Conservation (phyloP, 2,113 vertebrate genomes). For the Stomatorhinus ivindoensis region DNA sequence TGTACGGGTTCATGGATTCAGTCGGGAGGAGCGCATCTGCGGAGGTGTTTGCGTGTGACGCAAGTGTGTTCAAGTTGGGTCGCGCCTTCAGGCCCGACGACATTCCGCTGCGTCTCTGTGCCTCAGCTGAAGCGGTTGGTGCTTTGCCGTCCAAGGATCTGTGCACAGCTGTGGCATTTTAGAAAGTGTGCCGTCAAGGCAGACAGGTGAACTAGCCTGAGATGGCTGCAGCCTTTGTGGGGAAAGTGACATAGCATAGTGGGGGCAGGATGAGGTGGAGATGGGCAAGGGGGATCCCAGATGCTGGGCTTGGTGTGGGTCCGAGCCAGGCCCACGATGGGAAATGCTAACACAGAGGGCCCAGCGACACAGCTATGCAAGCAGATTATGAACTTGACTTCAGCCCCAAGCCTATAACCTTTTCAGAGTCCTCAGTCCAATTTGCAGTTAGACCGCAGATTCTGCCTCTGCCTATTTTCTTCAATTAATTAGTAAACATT, state of each 20-base stretch:
- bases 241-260: background rate
- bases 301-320: background rate
- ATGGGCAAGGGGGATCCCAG: background rate
- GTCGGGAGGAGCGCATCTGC: background rate
- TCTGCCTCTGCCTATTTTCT: background rate
- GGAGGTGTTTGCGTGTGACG: background rate
- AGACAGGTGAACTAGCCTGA: background rate
- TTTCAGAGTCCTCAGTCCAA: background rate
- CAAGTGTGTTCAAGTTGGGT: background rate
- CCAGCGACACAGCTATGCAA: background rate
- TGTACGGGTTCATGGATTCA: conserved; percentile 9
- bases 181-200: background rate
- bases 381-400: background rate
- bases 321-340: background rate
- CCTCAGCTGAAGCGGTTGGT: background rate
- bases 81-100: background rate
- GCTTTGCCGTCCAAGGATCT: background rate
- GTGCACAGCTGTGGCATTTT: background rate
- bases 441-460: background rate
- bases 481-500: background rate
- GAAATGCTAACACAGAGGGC: background rate
- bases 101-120: background rate
- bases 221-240: background rate
- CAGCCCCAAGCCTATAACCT: background rate
- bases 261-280: background rate